These are phyloP conservation scores for Bungarus multicinctus DNA, from an alignment of 2,113 vertebrate species.

Conservation along the genomic window DNA sequence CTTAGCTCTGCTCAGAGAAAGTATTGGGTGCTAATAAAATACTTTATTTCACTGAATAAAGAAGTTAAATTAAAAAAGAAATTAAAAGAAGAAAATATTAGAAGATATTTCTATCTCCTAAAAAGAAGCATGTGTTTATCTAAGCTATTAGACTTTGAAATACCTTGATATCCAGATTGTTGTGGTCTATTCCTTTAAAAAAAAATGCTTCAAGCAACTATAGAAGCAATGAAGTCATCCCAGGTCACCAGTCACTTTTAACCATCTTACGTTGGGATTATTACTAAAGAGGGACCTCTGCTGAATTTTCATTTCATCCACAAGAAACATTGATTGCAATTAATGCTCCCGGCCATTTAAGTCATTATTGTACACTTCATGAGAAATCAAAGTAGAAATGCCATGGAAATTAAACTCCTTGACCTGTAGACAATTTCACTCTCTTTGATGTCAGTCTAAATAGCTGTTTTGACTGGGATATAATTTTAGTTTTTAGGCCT, in stretches of 20 bases:
- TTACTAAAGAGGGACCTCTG: constrained; percentile 6
- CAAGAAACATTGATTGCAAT: constrained; percentile 43
- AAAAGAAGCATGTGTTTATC: neutral
- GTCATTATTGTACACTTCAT: constrained; percentile 48
- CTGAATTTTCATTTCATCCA: constrained; percentile 44
- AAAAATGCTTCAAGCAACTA: neutral
- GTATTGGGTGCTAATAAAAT: neutral
- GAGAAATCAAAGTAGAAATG: constrained; percentile 61
- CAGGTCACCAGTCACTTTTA: constrained; percentile 7
- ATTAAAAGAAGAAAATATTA: neutral
- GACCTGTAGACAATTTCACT: constrained; percentile 51
- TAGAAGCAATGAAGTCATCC: neutral
- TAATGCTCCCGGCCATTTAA: constrained; percentile 65
- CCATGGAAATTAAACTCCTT: constrained; percentile 69
- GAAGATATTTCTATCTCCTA: neutral
- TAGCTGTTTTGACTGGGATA: constrained; percentile 61
- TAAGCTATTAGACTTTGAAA: neutral
- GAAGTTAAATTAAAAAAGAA: neutral
- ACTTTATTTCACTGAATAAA: neutral
- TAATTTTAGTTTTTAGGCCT: constrained; percentile 51
- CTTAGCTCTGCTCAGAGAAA: neutral
- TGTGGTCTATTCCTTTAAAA: neutral
- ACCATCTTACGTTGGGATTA: constrained; percentile 8
- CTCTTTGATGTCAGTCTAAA: constrained; percentile 66
- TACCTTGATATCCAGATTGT: neutral